A percentile compares a stretch with the other conserved stretches of the same genome.
These are phyloP conservation scores for Poeciliopsis retropinna DNA, from an alignment of 2,113 vertebrate species.

Conservation along the genomic window DNA sequence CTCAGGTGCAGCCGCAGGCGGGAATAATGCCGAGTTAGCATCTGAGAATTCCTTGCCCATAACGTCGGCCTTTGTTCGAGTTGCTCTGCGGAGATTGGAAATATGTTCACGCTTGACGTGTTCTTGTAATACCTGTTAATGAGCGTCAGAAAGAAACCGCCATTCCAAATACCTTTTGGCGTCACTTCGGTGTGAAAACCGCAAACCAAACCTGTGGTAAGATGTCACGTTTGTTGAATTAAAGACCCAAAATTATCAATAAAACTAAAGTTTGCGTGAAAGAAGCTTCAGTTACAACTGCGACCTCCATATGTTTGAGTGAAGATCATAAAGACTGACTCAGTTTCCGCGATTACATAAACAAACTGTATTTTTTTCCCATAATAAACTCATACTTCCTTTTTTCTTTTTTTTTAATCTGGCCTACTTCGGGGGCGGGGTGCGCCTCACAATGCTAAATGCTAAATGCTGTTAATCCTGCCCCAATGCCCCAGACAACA, in stretches of 20 bases:
- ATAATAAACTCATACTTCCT: slow-evolving; percentile 57
- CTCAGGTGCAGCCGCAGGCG: slow-evolving; percentile 66
- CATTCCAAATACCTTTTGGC: slow-evolving; percentile 70
- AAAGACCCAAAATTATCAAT: neutral
- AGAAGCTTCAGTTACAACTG: neutral
- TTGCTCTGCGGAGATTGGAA: slow-evolving; percentile 63
- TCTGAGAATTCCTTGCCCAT: slow-evolving; percentile 62
- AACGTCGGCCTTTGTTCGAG: slow-evolving; percentile 76
- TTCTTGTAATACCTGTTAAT: slow-evolving; percentile 75
- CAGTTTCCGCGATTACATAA: slow-evolving; percentile 37
- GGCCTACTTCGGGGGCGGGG: slow-evolving; percentile 62
- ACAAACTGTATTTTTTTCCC: slow-evolving; percentile 36
- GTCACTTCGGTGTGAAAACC: slow-evolving; percentile 18
- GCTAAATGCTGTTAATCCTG: slow-evolving; percentile 78
- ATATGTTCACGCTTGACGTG: slow-evolving; percentile 75
- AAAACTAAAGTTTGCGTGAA: neutral
- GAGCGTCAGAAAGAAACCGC: slow-evolving; percentile 65
- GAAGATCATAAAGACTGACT: slow-evolving; percentile 20
- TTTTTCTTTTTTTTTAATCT: slow-evolving; percentile 53
- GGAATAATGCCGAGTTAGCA: slow-evolving; percentile 47
- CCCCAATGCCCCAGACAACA: slow-evolving; percentile 74
- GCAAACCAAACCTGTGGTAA: too few species aligned
- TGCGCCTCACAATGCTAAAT: slow-evolving; percentile 72
- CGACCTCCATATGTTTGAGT: slow-evolving; percentile 6
- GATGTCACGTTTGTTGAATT: neutral